Percentiles rank a stretch among this genome's conserved stretches.
Conservation (phyloP, 2,888 invertebrate genomes). For the Lagria hirta region DNA sequence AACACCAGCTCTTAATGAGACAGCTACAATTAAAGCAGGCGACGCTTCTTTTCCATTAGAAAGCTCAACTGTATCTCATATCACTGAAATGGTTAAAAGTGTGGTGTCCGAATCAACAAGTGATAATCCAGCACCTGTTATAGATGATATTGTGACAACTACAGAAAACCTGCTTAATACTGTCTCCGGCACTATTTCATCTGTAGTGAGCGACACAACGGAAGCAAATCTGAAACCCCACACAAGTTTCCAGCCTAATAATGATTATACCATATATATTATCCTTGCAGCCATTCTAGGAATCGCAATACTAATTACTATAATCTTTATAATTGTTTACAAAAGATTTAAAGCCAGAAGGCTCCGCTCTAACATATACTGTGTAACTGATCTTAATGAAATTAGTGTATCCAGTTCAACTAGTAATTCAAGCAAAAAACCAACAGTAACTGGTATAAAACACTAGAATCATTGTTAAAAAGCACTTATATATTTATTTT, state of each 20-base stretch:
- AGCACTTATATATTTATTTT: too few relatives aligned
- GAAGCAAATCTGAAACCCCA: too few relatives aligned
- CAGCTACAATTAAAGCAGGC: too few relatives aligned
- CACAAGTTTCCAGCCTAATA: constrained; percentile 15
- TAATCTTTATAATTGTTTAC: constrained; percentile 32
- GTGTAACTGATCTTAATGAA: constrained; percentile 30
- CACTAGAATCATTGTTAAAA: too few relatives aligned
- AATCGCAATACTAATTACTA: constrained; percentile 31
- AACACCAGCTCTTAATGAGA: too few relatives aligned
- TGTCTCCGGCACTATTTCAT: constrained; percentile 8
- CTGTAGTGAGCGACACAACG: constrained; percentile 1
- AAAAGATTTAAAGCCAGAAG: constrained; percentile 31
- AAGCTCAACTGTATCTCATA: too few relatives aligned
- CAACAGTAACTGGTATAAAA: too few relatives aligned
- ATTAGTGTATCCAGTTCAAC: constrained; percentile 13
- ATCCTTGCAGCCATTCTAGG: constrained; percentile 36
- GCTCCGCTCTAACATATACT: constrained; percentile 27
- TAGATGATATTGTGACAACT: constrained; percentile 1
- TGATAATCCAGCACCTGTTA: background rate
- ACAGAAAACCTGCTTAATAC: constrained; percentile 11
- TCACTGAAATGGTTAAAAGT: background rate
- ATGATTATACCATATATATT: constrained; percentile 30
- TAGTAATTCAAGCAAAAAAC: too few relatives aligned
- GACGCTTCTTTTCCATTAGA: too few relatives aligned
- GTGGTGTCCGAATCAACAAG: background rate